Evolutionary conservation across 2,888 invertebrate species (phyloP).

Genomic region (Creontiades dilutus): DNA sequence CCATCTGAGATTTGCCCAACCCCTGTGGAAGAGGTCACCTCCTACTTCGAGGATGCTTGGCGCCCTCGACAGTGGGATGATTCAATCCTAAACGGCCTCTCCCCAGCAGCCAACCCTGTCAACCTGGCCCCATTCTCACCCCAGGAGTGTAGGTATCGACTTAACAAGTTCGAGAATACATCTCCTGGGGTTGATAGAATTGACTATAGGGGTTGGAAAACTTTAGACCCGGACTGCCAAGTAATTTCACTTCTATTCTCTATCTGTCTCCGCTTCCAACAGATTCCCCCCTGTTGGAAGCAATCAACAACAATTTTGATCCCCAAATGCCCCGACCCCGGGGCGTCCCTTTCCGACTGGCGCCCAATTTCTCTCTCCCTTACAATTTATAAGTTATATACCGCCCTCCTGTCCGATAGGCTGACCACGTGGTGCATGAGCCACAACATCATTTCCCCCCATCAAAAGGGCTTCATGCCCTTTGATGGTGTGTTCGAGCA

Average conservation of each 20-base stretch:
- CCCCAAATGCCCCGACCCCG: slow-evolving; percentile 71
- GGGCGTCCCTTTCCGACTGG: slow-evolving; percentile 76
- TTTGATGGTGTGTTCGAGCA: slow-evolving; percentile 64
- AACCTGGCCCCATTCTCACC: slow-evolving; percentile 40
- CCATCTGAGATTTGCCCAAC: background rate
- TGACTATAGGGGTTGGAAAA: slow-evolving; percentile 58
- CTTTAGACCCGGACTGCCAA: slow-evolving; percentile 22
- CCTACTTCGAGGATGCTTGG: background rate
- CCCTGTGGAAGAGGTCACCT: slow-evolving; percentile 33
- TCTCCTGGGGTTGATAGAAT: slow-evolving; percentile 43
- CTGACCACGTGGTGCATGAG: slow-evolving; percentile 35
- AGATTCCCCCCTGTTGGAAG: slow-evolving; percentile 70
- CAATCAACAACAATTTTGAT: slow-evolving; percentile 71
- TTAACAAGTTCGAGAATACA: slow-evolving; percentile 37
- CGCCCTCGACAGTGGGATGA: background rate
- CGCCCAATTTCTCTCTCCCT: slow-evolving; percentile 76
- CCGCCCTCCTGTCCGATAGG: slow-evolving; percentile 72
- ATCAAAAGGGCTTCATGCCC: slow-evolving; percentile 69
- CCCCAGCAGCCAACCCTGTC: background rate
- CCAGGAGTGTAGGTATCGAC: slow-evolving; percentile 30
- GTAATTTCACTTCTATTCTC: background rate
- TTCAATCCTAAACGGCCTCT: background rate
- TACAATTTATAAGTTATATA: slow-evolving; percentile 76
- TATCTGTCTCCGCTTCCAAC: slow-evolving; percentile 25
- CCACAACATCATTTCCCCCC: slow-evolving; percentile 53